A percentile compares a stretch with the other conserved stretches of the same genome.
phyloP scores from a whole-genome alignment of 2,888 invertebrate species.

The Patella pellucida region DNA sequence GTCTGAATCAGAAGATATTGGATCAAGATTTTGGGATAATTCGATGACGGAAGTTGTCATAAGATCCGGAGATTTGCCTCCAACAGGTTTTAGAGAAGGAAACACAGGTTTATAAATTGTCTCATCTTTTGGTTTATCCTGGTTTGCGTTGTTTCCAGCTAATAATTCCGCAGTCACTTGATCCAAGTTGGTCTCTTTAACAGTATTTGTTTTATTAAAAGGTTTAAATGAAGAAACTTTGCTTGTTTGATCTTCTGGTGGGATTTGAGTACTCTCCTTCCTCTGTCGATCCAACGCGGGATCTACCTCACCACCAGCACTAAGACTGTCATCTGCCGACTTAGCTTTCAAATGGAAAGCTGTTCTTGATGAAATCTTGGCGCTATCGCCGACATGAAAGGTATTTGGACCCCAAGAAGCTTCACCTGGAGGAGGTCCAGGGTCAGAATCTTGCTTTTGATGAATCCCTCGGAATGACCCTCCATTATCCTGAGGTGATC shows the following conservation, averaged over 20 bases:
- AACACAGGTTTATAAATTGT: constrained; percentile 47
- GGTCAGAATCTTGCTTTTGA: constrained; percentile 18
- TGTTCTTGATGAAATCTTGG: constrained; percentile 39
- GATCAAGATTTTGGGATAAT: constrained; percentile 15
- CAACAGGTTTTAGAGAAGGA: constrained; percentile 40
- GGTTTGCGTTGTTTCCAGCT: constrained; percentile 41
- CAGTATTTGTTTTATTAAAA: constrained; percentile 33
- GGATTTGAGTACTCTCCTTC: constrained; percentile 15
- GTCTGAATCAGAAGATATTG: constrained; percentile 33
- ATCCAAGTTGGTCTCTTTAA: constrained; percentile 38
- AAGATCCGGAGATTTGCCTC: constrained; percentile 16
- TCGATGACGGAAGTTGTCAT: constrained; percentile 26
- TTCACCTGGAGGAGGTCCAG: neutral
- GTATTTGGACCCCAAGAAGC: neutral
- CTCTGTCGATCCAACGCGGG: constrained; percentile 12
- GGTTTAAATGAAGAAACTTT: constrained; percentile 43
- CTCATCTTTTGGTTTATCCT: constrained; percentile 41
- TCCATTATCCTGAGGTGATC: constrained; percentile 21
- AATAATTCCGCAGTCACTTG: constrained; percentile 30
- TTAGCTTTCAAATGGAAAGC: constrained; percentile 43
- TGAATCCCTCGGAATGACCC: constrained; percentile 21
- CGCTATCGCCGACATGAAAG: constrained; percentile 35
- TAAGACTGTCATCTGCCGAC: neutral
- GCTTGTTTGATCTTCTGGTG: constrained; percentile 28
- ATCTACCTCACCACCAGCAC: constrained; percentile 12